Evolutionary conservation across 92 coral and sea anemone genomes (phyloP).

Genomic region (Bergia sp.): DNA sequence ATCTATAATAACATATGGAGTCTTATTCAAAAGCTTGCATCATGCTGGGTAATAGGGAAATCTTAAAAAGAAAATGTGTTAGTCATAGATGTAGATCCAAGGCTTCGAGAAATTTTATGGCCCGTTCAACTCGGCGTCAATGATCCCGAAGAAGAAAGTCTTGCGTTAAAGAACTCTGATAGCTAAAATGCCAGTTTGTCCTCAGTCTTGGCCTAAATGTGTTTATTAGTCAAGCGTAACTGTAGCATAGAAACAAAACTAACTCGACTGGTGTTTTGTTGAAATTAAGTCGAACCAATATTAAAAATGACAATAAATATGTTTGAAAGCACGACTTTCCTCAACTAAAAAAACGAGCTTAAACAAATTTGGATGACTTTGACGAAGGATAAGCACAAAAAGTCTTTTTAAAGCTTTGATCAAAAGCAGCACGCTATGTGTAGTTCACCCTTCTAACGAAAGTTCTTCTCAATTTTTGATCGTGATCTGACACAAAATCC

Average conservation of each 20-base stretch:
- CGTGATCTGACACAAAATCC: neutral
- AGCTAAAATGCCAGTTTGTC: neutral
- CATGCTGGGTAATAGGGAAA: slow-evolving; percentile 21
- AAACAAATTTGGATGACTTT: slow-evolving; percentile 1
- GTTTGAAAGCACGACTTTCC: slow-evolving; percentile 15
- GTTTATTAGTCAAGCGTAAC: slow-evolving; percentile 30
- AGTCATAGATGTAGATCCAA: neutral
- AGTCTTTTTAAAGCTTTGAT: neutral
- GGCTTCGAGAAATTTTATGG: neutral
- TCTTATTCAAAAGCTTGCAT: slow-evolving; percentile 25
- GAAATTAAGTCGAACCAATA: slow-evolving; percentile 43
- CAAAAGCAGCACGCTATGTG: neutral
- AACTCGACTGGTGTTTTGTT: slow-evolving; percentile 33
- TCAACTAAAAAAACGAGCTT: slow-evolving; percentile 19
- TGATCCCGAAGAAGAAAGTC: neutral
- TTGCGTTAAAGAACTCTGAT: too few relatives aligned
- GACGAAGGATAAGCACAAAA: neutral
- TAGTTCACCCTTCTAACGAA: neutral
- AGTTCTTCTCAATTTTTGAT: neutral
- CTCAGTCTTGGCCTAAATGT: neutral
- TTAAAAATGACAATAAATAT: slow-evolving; percentile 5
- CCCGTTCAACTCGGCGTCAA: neutral
- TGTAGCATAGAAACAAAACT: slow-evolving; percentile 37
- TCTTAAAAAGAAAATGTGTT: slow-evolving; percentile 12
- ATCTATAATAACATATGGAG: slow-evolving; percentile 5